phyloP scores from a whole-genome alignment of 1,140 invertebrate species.

The Carposina sasakii region DNA sequence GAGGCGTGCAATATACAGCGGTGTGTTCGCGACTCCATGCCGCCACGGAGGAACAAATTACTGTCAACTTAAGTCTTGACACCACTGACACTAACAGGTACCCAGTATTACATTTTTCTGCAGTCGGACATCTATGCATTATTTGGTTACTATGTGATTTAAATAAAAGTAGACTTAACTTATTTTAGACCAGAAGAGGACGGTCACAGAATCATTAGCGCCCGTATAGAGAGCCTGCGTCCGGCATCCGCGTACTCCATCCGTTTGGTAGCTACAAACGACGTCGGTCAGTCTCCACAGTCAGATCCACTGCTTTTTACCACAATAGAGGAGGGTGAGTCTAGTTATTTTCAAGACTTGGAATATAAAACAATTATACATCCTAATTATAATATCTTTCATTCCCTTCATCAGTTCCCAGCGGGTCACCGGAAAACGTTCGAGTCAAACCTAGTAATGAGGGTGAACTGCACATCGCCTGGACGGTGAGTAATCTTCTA shows the following conservation, averaged over 20 bases:
- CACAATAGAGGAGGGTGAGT: conserved; percentile 82
- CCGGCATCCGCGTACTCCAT: conserved; percentile 73
- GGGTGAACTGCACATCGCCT: conserved; percentile 80
- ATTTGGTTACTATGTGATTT: too few species aligned
- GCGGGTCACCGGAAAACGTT: conserved; percentile 81
- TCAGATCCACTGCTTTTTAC: conserved; percentile 78
- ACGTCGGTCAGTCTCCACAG: conserved; percentile 79
- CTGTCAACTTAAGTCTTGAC: too few species aligned
- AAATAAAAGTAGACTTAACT: too few species aligned
- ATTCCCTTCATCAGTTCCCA: conserved; percentile 67
- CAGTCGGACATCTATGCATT: too few species aligned
- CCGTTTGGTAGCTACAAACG: conserved; percentile 80
- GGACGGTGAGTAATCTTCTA: conserved; percentile 73
- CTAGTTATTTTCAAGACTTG: not conserved
- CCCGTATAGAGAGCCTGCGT: conserved; percentile 31
- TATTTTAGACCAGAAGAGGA: too few species aligned
- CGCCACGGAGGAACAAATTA: too few species aligned
- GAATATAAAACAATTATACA: not conserved
- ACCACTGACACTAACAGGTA: too few species aligned
- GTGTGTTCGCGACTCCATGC: too few species aligned
- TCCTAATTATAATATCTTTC: conserved; percentile 4
- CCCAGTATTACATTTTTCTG: too few species aligned
- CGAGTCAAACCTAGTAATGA: conserved; percentile 78
- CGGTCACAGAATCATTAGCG: too few species aligned
- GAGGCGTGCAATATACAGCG: too few species aligned